Base-by-base conservation (phyloP, 2,113 vertebrate genomes). In the Polypterus senegalus region DNA sequence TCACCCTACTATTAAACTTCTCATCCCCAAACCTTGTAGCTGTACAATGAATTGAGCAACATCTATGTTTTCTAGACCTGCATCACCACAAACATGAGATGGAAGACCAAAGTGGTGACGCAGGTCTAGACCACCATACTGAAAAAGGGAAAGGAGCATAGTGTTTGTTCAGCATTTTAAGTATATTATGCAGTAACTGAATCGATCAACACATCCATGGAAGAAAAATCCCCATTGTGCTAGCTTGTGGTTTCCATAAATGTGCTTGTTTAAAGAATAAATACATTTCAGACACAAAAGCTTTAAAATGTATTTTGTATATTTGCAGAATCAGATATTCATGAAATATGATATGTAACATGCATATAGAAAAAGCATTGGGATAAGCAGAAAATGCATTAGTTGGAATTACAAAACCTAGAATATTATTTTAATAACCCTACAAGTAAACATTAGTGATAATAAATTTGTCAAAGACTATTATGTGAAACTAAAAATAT, bases 181-280 rank as follows among this genome's bases (percentile, higher is more conserved):
- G 44, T 51, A 64, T 11, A 57, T 64, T 10, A 58, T 48, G n/a
- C 44, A 51, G n/a, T 57, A 48, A 59, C 63, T 64, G 44, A 49
- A 59, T 6, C 63, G 56, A 64, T 64, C 63, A 58, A 54, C 49
- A 51, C 11, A 48, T 59, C 63, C 57, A 59, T 59, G 57, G 57
- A 52, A 59, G 9, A 64, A 46, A 54, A 64, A 59, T 59, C 49
- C 9, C 57, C 48, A 64, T 46, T 48, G 9, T 51, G 49, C 55
- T 48, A 63, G 46, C 46, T 61, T 47, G 47, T 61, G 60, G n/a
- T 64, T 64, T 47, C 54, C 47, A 10, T 63, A n/a, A 48, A 58
- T 53, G 47, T 63, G 62, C 57, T 48, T 61, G 5, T 5, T 44
- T 51, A 52, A 61, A 27, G 2, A 52, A 10, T 55, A 11, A 10